Evolutionary conservation across 2,113 vertebrate species (phyloP), one percentile per base, ranked within the genome.

Genomic region (Syngnathus floridae): DNA sequence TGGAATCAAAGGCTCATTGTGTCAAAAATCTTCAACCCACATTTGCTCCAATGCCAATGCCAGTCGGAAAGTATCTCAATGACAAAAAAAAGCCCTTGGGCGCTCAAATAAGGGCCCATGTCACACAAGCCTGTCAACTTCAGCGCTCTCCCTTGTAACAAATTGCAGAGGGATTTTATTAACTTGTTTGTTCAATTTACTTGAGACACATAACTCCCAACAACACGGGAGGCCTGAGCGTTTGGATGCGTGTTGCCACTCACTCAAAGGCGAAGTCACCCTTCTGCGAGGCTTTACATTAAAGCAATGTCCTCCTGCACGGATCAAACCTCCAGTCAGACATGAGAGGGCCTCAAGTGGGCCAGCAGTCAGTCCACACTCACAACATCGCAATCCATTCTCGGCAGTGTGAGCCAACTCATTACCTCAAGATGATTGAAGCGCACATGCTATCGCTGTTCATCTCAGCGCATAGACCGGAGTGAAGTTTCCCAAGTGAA

Each of bases 151-250:
- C 62, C 55, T 71, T 72, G 66, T 84, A 77, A 87, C 76, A 69
- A 67, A 85, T 79, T 65, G 71, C 76, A 54, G 14, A 61, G 55
- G 69, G 67, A 84, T 74, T 81, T 75, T 83, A 86, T 88, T 83
- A 84, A 84, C 81, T 86, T 82, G 76, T 87, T 88, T 87, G 82
- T 86, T 84, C 77, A 84, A 79, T 87, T 87, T 86, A 81, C 71
- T 67, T 77, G 60, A 69, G 75, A n/a, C 81, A 66, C 74, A 83
- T 88, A 89, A 87, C 81, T 87, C 80, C 67, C 72, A 59, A 54
- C 66, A 65, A 49, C 75, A 68, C 54, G 62, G 49, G 48, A 54
- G 61, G 60, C 64, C 70, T n/a, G 73, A 70, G 64, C 72, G 69
- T 19, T 55, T 7, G 62, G 57, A 67, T 76, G 51, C 72, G 55